Evolutionary conservation across 1,140 invertebrate genomes (phyloP), one percentile per base, ranked within the genome.

Genomic region (Bombus sylvicola): DNA sequence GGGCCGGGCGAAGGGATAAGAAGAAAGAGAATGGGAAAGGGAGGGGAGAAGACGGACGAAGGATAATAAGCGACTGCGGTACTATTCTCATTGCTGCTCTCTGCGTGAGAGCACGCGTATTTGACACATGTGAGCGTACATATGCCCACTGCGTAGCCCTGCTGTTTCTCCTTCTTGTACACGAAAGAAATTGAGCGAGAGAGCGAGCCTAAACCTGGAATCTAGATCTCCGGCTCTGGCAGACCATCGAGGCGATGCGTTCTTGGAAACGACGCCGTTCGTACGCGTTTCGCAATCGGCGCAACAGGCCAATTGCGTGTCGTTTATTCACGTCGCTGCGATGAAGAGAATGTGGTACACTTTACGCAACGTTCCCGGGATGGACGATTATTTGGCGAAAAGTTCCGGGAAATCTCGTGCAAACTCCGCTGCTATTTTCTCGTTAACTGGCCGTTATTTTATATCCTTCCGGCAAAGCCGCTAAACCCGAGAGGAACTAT

Each of bases 41-140:
- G 15, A 66, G 1, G n/a, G 34, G 13, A 18, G 22, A 37, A 37
- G 34, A 64, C 34, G 10, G 28, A 43, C 6, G 43, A 8, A 68
- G 72, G 73, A 83, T 83, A 83, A 83, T 77, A 77, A 77, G 73
- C 62, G 72, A n/a, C 59, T 66, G n/a, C n/a, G 31, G 57, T 18
- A 28, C 43, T 75, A 66, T 82, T 82, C 59, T 39, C 57, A 47
- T 37, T 66, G n/a, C 43, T 9, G 68, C 9, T 47, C 57, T 43
- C 22, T 22, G 59, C 53, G 57, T 53, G 81, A 83, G 81, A 43
- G 47, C 69, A 4, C 25, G 37, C 18, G 69, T 12, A 6, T 64
- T 76, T 43, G 59, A 66, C 47, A 43, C 82, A 47, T 47, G 62
- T 47, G 28, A 71, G 59, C n/a, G 8, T 47, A 34, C 5, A 28